A percentile compares a stretch with the other conserved stretches of the same genome.
Conservation (phyloP, 2,113 vertebrate species). For the Calypte anna region DNA sequence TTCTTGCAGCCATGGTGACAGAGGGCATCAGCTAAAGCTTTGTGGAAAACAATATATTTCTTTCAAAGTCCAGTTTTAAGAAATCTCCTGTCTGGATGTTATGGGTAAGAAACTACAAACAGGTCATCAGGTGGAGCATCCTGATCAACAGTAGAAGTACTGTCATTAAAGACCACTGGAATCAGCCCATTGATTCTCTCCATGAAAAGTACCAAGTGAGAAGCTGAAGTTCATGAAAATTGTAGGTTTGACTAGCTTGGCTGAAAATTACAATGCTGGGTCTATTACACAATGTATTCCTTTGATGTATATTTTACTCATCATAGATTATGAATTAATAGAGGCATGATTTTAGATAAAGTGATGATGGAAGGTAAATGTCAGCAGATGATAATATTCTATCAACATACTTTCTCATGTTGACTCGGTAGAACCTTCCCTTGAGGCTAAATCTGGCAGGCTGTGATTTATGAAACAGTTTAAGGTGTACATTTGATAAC, state of each 20-base stretch:
- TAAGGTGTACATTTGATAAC: slow-evolving; percentile 43
- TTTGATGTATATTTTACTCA: slow-evolving; percentile 65
- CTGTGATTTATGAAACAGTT: slow-evolving; percentile 46
- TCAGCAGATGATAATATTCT: slow-evolving; percentile 63
- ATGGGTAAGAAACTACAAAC: not conserved
- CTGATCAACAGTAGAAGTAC: not conserved
- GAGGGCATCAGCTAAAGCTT: not conserved
- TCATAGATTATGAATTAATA: slow-evolving; percentile 60
- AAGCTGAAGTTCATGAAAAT: slow-evolving; percentile 48
- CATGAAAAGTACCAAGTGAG: not conserved
- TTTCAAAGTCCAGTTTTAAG: not conserved
- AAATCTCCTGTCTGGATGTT: not conserved
- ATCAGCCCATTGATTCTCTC: not conserved
- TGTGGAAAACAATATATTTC: not conserved
- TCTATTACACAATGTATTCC: slow-evolving; percentile 19
- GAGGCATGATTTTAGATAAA: slow-evolving; percentile 33
- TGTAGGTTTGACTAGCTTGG: not conserved
- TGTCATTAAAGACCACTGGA: not conserved
- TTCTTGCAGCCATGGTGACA: not conserved
- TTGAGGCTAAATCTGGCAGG: slow-evolving; percentile 32
- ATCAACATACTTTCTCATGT: slow-evolving; percentile 39
- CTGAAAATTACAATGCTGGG: slow-evolving; percentile 5
- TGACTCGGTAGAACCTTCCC: slow-evolving; percentile 33
- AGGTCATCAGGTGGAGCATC: not conserved
- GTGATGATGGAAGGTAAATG: slow-evolving; percentile 61